phyloP scores from a whole-genome alignment of 2,113 vertebrate genomes.

The Nannobrachium achirus region DNA sequence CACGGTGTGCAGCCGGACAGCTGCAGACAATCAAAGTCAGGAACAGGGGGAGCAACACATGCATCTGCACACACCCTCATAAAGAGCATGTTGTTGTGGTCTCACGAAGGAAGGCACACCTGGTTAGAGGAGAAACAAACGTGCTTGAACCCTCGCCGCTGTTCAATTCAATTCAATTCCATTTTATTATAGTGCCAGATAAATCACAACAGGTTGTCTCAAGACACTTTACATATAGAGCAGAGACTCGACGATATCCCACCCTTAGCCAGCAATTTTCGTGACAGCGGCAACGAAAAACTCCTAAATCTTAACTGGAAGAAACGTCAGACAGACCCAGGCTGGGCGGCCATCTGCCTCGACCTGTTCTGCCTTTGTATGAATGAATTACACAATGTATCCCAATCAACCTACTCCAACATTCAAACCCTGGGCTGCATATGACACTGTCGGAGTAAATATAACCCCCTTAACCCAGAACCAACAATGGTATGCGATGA shows the following conservation, averaged over 20 bases:
- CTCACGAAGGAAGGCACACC: conserved; percentile 79
- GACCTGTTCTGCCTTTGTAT: conserved; percentile 15
- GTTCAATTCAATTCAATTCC: neutral
- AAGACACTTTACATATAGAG: no score
- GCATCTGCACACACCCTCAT: conserved; percentile 44
- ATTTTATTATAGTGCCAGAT: no score
- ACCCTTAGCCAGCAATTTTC: no score
- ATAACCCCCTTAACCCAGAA: conserved; percentile 3
- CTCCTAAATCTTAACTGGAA: no score
- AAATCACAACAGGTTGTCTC: no score
- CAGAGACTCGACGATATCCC: no score
- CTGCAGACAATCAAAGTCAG: conserved; percentile 82
- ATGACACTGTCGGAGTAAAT: conserved; percentile 10
- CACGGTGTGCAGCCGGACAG: conserved; percentile 70
- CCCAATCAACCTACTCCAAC: conserved; percentile 2
- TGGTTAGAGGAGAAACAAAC: conserved; percentile 69
- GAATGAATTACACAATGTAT: conserved; percentile 25
- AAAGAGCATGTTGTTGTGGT: conserved; percentile 49
- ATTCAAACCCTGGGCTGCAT: neutral
- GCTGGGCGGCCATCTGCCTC: no score
- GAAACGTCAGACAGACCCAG: no score
- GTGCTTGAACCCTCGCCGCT: conserved; percentile 56
- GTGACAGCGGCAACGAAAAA: no score
- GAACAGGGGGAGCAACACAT: conserved; percentile 23
- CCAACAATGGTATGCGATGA: neutral